A percentile compares a stretch with the other conserved stretches of the same genome.
Evolutionary conservation across 2,113 vertebrate genomes (phyloP).

Genomic region (Corythornis vintsioides): DNA sequence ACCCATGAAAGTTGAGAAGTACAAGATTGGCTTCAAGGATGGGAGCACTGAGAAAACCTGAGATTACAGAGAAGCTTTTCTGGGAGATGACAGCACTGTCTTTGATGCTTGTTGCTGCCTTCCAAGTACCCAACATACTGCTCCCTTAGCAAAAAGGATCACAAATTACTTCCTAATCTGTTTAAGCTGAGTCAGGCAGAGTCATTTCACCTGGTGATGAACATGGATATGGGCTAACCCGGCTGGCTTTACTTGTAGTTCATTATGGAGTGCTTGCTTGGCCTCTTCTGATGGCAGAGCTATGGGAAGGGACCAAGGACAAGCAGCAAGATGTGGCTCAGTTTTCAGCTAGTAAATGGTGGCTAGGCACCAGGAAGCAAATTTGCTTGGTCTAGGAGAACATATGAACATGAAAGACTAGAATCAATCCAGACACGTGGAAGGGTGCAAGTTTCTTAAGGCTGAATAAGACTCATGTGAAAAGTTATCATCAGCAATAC

Average conservation of each 20-base stretch:
- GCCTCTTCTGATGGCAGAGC: background rate
- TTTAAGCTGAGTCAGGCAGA: conserved; percentile 1
- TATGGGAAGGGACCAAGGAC: background rate
- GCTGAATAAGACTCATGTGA: background rate
- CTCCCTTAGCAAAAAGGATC: background rate
- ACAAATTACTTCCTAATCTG: conserved; percentile 6
- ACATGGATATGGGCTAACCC: conserved; percentile 40
- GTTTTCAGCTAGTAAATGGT: background rate
- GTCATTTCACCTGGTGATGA: conserved; percentile 43
- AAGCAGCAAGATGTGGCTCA: background rate
- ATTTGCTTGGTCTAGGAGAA: background rate
- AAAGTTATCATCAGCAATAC: background rate
- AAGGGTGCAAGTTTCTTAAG: background rate
- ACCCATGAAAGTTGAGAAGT: background rate
- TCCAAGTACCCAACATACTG: background rate
- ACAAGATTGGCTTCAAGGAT: background rate
- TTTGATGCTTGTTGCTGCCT: background rate
- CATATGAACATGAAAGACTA: background rate
- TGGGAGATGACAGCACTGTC: background rate
- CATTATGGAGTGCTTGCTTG: background rate
- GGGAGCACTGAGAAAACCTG: background rate
- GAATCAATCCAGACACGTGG: background rate
- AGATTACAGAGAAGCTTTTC: background rate
- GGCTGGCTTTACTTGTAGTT: conserved; percentile 22
- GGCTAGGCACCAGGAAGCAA: background rate